Base-by-base conservation (phyloP, 2,113 vertebrate genomes). In the Oryzias celebensis region DNA sequence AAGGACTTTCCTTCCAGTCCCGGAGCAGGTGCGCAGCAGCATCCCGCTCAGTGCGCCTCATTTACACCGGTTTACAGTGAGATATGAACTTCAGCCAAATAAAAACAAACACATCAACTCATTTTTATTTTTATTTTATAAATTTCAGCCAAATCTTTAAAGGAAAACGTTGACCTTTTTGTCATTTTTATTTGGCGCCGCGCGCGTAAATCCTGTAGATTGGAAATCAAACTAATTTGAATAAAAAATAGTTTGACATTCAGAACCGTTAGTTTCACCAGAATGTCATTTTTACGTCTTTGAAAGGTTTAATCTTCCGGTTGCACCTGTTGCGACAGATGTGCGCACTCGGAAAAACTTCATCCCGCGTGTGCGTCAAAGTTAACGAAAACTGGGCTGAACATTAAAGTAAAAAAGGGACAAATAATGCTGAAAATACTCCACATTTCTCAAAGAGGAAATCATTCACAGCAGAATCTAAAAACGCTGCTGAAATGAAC, bases 21-120 rank as follows among this genome's bases (percentile, higher is more conserved):
- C 73, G 76, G 55, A 74, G 90, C 92, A 92, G 91, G 92, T 92
- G 90, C 90, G 83, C 76, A 69, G 72, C 80, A 84, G 61, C 65
- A 87, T 89, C 88, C 89, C 75, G 77, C 61, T 56, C 43, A 61
- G 36, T 57, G 71, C 78, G 82, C 42, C 61, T 53, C 53, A 24
- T 55, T 51, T 28, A 14, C 1, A 2, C 23, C 3, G 7, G n/a
- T 8, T 64, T 18, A 13, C 4, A 6, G 14, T 7, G 5, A 6
- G 3, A 20, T 42, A 22, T 20, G 5, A 22, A 31, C 42, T 13
- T 14, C 12, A 3, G 13, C 0, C 1, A 15, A 1, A 13, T 23
- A 52, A n/a, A 7, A 49, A 10, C n/a, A 16, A 6, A 22, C 1
- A 62, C 43, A 26, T 36, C 10, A 0, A 13, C 18, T 8, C 2